Conservation (phyloP, 1,140 invertebrate genomes). For the Pygmarrhopalites habei region DNA sequence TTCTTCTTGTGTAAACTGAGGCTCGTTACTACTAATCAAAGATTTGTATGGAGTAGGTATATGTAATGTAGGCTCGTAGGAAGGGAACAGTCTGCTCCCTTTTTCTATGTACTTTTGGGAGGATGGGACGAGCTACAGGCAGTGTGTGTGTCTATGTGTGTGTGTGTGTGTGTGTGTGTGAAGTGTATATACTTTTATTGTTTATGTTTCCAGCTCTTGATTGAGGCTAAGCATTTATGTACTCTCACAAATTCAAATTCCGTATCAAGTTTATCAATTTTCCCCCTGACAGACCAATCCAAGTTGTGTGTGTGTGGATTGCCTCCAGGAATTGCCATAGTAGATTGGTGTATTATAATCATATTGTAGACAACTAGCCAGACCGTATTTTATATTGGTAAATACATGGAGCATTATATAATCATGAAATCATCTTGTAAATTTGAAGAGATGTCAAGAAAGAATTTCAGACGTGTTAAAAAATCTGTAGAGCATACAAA, state of each 20-base stretch:
- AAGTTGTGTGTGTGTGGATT: too few relatives aligned
- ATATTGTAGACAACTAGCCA: too few relatives aligned
- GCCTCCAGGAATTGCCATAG: background rate
- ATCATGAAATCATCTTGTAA: constrained; percentile 10
- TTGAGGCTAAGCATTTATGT: constrained; percentile 10
- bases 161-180: too few relatives aligned
- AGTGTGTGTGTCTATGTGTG: too few relatives aligned
- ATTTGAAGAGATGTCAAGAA: background rate
- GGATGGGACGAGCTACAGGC: too few relatives aligned
- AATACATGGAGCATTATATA: constrained; percentile 7
- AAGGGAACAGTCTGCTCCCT: too few relatives aligned
- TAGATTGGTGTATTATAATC: too few relatives aligned
- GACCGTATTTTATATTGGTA: background rate
- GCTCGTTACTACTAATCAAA: constrained; percentile 8
- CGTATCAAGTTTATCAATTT: constrained; percentile 7
- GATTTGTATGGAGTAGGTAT: too few relatives aligned
- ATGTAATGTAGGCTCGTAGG: too few relatives aligned
- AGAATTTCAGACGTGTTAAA: constrained; percentile 1
- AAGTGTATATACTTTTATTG: too few relatives aligned
- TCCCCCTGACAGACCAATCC: constrained; percentile 3
- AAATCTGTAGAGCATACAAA: too few relatives aligned
- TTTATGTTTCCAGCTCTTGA: background rate
- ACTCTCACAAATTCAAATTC: background rate
- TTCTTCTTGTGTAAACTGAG: background rate
- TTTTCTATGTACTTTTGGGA: too few relatives aligned